Base-by-base conservation (phyloP, 2,113 vertebrate genomes). In the Chunga burmeisteri region DNA sequence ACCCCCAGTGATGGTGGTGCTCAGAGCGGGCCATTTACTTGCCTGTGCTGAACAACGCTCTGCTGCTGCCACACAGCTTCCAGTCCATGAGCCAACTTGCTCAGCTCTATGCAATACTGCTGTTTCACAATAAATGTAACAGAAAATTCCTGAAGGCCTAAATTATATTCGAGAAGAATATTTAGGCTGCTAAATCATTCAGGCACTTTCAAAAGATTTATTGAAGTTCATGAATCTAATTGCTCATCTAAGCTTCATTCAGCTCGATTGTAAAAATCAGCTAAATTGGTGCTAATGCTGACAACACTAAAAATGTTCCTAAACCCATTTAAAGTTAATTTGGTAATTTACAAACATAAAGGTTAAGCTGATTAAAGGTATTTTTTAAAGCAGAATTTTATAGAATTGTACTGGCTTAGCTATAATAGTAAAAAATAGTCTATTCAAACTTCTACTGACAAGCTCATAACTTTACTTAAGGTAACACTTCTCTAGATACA, bases 331-430 rank as follows among this genome's bases (percentile, higher is more conserved):
- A 78, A 91, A 42, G 59, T 71, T 88, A 91, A 95, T 92, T 86
- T 86, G 46, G 55, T 89, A 73, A 92, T 94, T 80, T 86, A 90
- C 46, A 62, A 95, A 53, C n/a, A 86, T 38, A 77, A 93, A 91
- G 70, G 49, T 84, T 91, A 92, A 79, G 58, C 56, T 74, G 67
- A 87, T 49, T 94, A 66, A 85, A 81, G 40, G 47, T 70, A 21
- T 6, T 74, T 88, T 81, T 87, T 81, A 1, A 42, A 30, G 50
- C 0, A 58, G 36, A 74, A 79, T 67, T 88, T 68, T 68, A 90
- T 1, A 87, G 21, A 79, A 89, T 66, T 70, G n/a, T 19, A 75
- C 19, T 63, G n/a, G 34, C 15, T 92, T 78, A 72, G 18, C 17
- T 82, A 9, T 62, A 81, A 83, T 10, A 63, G 62, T n/a, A 66